Evolutionary conservation across 1,140 invertebrate species (phyloP).

Genomic region (Propsilocerus akamusi): DNA sequence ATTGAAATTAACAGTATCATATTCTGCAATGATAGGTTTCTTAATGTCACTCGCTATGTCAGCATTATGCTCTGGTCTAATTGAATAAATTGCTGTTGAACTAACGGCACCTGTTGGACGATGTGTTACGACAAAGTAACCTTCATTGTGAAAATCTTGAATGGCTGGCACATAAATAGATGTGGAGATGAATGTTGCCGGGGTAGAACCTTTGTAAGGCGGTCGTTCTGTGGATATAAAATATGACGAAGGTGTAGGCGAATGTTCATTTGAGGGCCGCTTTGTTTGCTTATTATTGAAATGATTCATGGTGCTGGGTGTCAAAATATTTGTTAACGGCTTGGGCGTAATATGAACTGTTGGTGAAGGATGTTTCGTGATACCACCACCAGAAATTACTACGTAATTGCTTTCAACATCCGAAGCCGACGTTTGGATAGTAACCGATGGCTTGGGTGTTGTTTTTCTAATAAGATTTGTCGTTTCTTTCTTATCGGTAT

Average conservation of each 20-base stretch:
- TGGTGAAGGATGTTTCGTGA: constrained; percentile 27
- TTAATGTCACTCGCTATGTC: not conserved
- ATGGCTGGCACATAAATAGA: not conserved
- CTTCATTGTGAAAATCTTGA: constrained; percentile 1
- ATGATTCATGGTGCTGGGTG: constrained; percentile 8
- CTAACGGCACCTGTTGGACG: not conserved
- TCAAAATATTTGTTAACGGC: constrained; percentile 25
- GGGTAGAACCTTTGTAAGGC: constrained; percentile 7
- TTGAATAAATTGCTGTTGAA: not conserved
- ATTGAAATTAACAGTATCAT: too few relatives aligned
- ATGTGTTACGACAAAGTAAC: not conserved
- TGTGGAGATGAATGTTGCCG: not conserved
- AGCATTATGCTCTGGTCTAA: not conserved
- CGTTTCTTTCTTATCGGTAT: not conserved
- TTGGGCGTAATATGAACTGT: constrained; percentile 39
- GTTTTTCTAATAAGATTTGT: constrained; percentile 8
- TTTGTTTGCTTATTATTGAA: too few relatives aligned
- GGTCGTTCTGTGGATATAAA: constrained; percentile 15
- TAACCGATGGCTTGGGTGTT: constrained; percentile 7
- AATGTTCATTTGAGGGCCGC: not conserved
- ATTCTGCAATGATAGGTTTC: not conserved
- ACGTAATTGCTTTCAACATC: not conserved
- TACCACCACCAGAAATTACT: constrained; percentile 4
- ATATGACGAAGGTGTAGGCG: constrained; percentile 12
- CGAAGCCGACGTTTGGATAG: not conserved